Evolutionary conservation across 1,140 invertebrate genomes (phyloP), one percentile per base, ranked within the genome.

Genomic region (Nymphalis io): DNA sequence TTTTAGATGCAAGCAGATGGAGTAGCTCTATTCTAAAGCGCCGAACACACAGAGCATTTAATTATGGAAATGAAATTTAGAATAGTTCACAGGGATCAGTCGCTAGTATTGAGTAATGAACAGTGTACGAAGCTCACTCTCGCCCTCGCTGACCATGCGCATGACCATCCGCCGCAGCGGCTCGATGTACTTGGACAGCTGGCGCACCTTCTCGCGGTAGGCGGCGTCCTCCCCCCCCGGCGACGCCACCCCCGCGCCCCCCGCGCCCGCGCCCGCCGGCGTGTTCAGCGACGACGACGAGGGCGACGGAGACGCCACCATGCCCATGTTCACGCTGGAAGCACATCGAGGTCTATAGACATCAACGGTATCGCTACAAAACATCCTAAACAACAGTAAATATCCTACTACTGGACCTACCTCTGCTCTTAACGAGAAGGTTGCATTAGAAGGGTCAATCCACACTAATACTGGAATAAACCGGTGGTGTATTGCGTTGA

Each of bases 101-200:
- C n/a, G n/a, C n/a, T n/a, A n/a, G n/a, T 33, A 4, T 33, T 33
- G 2, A 23, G 4, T 4, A 23, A 33, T 33, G 27, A 33, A 33
- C 6, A 33, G 6, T 33, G 2, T 33, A 33, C 27, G 27, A 8
- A 20, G 92, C 89, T 92, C 89, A 94, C 93, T 94, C 87, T 94
- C 93, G 78, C 96, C 95, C 90, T 98, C 97, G 85, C 95, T 97
- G 76, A 97, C 96, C 86, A 97, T 95, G 83, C 95, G 94, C 51
- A 95, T 94, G 69, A 98, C 96, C 95, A 98, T 97, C 75, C 96
- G 94, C 55, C 96, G 93, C 1, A 99, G 89, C 0, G 98, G 97
- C 72, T 98, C 98, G 76, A 98, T 97, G 82, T 98, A 99, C 87
- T 98, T 98, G 77, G 95, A 97, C 4, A 99, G 92, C 81, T 98